Percentiles rank a stretch among this genome's conserved stretches.
These are phyloP conservation scores for Bombus picipes DNA, from an alignment of 1,140 invertebrate species.

Conservation along the genomic window DNA sequence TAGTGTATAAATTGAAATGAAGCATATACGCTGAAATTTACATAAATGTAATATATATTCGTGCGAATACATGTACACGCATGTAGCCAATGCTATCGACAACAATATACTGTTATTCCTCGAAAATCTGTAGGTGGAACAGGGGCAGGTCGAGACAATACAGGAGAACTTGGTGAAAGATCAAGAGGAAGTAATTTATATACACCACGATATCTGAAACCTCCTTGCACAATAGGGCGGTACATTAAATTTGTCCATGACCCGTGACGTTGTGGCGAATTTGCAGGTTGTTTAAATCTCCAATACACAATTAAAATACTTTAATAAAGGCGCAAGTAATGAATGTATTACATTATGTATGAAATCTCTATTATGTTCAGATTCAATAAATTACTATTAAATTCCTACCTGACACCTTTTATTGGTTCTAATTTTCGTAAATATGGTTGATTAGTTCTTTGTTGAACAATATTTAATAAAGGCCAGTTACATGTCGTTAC, in stretches of 20 bases:
- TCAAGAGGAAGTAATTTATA: conserved; percentile 50
- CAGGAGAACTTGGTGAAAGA: conserved; percentile 20
- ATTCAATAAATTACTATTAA: not conserved
- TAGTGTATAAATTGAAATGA: not conserved
- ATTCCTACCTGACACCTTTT: conserved; percentile 38
- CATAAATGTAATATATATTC: not conserved
- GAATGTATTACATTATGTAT: not conserved
- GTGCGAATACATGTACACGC: not conserved
- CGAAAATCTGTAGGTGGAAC: conserved; percentile 13
- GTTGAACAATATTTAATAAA: not conserved
- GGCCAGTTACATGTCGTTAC: conserved; percentile 24
- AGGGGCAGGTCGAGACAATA: conserved; percentile 13
- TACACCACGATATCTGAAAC: conserved; percentile 34
- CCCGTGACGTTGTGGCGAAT: not conserved
- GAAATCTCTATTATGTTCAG: not conserved
- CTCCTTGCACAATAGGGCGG: conserved; percentile 41
- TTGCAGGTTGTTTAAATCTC: conserved; percentile 30
- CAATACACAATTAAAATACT: conserved; percentile 3
- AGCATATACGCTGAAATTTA: too few relatives aligned
- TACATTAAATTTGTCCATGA: conserved; percentile 50
- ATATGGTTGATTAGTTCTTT: conserved; percentile 30
- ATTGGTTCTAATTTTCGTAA: conserved; percentile 33
- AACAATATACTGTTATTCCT: conserved; percentile 32
- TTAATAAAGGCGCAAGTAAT: not conserved
- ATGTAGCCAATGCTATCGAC: not conserved